phyloP scores from a whole-genome alignment of 37 sponge, comb jelly and placozoan genomes.

The Tethya wilhelma region DNA sequence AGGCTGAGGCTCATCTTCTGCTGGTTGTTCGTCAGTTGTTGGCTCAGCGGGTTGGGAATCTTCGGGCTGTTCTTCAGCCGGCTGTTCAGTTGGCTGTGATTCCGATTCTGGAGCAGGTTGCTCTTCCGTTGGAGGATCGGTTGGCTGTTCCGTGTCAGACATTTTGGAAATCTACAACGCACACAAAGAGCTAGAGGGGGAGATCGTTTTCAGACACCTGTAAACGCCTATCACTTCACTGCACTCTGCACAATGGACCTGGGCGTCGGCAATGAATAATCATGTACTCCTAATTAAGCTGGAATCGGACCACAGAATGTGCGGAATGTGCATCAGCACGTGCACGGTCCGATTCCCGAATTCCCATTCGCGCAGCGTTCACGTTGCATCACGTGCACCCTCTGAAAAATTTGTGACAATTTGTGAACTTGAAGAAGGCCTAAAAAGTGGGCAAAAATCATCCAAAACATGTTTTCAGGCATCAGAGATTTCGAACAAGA shows the following conservation, averaged over 20 bases:
- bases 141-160: conserved; percentile 13
- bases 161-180: neutral
- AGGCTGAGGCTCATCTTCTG: neutral
- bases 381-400: too few species aligned
- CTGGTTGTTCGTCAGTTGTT: neutral
- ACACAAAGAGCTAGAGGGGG: neutral
- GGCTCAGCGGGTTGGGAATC: neutral
- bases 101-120: neutral
- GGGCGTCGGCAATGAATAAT: too few species aligned
- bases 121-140: conserved; percentile 1
- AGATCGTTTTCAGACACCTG: neutral
- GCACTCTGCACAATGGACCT: too few species aligned
- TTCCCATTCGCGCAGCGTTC: too few species aligned
- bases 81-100: neutral
- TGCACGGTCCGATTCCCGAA: too few species aligned
- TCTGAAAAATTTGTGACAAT: too few species aligned
- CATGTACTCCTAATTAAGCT: too few species aligned
- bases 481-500: conserved; percentile 22
- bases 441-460: too few species aligned
- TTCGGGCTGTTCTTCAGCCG: neutral
- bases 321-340: too few species aligned
- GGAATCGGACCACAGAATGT: too few species aligned
- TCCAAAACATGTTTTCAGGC: neutral
- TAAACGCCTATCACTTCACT: too few species aligned
- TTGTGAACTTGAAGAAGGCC: too few species aligned